Conservation (phyloP, 2,113 vertebrate species). For the Martes martes region DNA sequence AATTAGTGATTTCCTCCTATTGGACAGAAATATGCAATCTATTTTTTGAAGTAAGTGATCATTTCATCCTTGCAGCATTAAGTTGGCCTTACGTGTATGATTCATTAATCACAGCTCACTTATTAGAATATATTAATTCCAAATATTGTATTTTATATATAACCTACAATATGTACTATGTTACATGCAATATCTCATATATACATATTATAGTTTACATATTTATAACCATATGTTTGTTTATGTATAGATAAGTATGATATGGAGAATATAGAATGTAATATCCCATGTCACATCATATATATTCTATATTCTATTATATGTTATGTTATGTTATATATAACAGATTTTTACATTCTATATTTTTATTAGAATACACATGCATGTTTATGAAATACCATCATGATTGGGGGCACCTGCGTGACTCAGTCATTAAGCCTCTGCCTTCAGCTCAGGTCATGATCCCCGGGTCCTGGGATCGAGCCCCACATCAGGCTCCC, state of each 20-base stretch:
- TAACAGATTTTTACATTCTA: neutral
- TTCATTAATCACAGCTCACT: neutral
- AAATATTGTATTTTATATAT: neutral
- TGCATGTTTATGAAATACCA: neutral
- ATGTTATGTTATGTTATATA: neutral
- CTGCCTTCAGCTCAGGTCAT: too few relatives aligned
- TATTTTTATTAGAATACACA: neutral
- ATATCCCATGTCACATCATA: neutral
- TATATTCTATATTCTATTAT: neutral
- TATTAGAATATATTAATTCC: neutral
- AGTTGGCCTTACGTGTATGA: neutral
- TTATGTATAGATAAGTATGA: neutral
- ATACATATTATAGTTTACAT: neutral
- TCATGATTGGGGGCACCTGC: neutral
- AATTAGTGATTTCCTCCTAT: conserved; percentile 23
- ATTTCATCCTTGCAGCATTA: neutral
- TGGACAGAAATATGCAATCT: neutral
- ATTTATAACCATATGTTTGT: neutral
- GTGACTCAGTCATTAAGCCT: too few relatives aligned
- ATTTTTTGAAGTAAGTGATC: neutral
- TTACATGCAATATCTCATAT: neutral
- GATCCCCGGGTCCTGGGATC: too few relatives aligned
- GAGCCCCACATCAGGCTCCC: too few relatives aligned
- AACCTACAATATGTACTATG: neutral
- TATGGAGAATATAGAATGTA: neutral